phyloP scores from a whole-genome alignment of 2,113 vertebrate species.

The Catagonus wagneri region DNA sequence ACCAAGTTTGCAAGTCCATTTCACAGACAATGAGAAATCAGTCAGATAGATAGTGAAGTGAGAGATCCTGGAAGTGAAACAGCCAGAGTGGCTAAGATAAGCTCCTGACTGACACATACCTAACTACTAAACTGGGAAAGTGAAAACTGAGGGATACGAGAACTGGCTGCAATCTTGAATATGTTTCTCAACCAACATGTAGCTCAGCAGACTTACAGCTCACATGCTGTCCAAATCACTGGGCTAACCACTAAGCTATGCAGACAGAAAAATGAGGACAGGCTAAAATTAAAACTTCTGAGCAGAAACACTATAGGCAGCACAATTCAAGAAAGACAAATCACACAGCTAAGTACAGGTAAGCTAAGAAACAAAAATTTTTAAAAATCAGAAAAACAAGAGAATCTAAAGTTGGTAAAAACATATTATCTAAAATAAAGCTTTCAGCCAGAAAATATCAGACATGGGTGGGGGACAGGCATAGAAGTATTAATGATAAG shows the following conservation, averaged over 20 bases:
- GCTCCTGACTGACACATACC: background rate
- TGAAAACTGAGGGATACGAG: background rate
- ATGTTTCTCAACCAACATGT: background rate
- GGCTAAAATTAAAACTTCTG: background rate
- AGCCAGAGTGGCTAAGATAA: background rate
- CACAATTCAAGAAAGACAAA: background rate
- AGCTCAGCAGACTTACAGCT: background rate
- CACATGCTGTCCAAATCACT: background rate
- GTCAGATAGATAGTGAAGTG: constrained; percentile 1
- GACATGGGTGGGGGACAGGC: background rate
- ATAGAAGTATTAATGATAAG: background rate
- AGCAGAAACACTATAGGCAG: background rate
- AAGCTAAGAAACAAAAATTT: background rate
- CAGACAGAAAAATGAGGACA: background rate
- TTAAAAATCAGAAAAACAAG: background rate
- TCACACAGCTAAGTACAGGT: background rate
- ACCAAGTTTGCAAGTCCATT: background rate
- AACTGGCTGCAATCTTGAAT: background rate
- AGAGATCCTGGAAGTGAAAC: background rate
- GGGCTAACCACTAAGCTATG: background rate
- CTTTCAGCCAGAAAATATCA: background rate
- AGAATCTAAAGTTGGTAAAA: background rate
- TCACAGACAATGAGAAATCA: background rate
- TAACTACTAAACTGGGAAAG: background rate
- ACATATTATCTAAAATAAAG: background rate